phyloP scores from a whole-genome alignment of 2,797 vertebrate species.

The Neosilurus mollespiculum region DNA sequence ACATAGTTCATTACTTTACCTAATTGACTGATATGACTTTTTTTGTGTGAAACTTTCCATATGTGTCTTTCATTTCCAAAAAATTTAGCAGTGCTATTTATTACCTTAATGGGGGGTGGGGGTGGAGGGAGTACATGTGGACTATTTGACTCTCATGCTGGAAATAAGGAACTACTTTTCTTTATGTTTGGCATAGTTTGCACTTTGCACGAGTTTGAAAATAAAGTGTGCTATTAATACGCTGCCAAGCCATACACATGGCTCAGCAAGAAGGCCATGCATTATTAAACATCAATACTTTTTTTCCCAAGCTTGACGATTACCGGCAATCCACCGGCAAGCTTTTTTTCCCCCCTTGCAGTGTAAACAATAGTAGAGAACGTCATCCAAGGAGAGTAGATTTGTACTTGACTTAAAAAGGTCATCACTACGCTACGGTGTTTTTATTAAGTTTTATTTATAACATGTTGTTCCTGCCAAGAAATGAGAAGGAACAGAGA shows the following conservation, averaged over 20 bases:
- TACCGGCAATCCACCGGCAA: constrained; percentile 35
- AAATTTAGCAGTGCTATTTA: neutral
- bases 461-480: constrained; percentile 1
- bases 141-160: constrained; percentile 7
- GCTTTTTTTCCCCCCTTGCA: constrained; percentile 47
- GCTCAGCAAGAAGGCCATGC: constrained; percentile 26
- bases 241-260: constrained; percentile 43
- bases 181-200: constrained; percentile 36
- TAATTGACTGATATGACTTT: neutral
- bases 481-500: neutral
- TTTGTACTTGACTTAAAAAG: constrained; percentile 24
- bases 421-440: neutral
- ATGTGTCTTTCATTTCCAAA: neutral
- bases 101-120: neutral
- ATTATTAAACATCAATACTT: constrained; percentile 29
- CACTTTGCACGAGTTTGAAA: constrained; percentile 44
- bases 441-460: constrained; percentile 8
- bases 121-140: neutral
- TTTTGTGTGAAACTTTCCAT: neutral
- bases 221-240: constrained; percentile 44
- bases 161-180: constrained; percentile 6
- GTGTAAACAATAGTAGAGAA: constrained; percentile 35
- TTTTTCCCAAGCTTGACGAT: constrained; percentile 22
- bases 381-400: constrained; percentile 14
- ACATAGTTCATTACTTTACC: neutral